Percentiles rank a stretch among this genome's conserved stretches.
phyloP scores from a whole-genome alignment of 2,888 invertebrate genomes.

The Limnephilus rhombicus region DNA sequence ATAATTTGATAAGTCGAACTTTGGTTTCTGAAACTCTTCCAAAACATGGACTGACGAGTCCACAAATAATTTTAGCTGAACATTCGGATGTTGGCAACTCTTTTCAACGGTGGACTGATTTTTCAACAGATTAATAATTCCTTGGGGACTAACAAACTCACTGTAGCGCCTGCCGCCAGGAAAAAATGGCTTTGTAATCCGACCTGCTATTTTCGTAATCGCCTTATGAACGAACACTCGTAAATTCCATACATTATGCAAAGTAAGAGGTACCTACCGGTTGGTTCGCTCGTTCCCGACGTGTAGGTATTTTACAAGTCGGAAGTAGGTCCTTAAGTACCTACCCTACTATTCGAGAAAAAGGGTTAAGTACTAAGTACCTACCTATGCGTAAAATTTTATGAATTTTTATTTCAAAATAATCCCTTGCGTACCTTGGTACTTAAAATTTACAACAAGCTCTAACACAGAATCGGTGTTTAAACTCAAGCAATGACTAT shows the following conservation, averaged over 20 bases:
- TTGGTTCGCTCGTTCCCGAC: background rate
- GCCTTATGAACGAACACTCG: conserved; percentile 11
- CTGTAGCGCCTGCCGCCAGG: background rate
- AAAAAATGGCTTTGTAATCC: conserved; percentile 6
- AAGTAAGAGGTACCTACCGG: background rate
- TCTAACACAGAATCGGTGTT: background rate
- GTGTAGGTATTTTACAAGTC: background rate
- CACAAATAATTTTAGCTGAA: background rate
- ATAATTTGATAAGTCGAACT: too few relatives aligned
- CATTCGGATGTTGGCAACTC: background rate
- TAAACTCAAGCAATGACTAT: background rate
- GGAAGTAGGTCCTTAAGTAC: background rate
- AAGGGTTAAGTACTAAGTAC: background rate
- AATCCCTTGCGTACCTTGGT: background rate
- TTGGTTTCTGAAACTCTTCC: too few relatives aligned
- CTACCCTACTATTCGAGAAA: background rate
- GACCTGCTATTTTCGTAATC: conserved; percentile 10
- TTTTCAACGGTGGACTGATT: background rate
- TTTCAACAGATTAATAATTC: background rate
- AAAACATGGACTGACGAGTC: background rate
- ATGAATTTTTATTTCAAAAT: background rate
- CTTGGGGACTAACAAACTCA: background rate
- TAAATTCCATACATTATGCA: conserved; percentile 18
- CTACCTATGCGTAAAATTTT: background rate
- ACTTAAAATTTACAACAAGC: background rate